These are phyloP conservation scores for Diaprepes abbreviatus DNA, from an alignment of 2,888 invertebrate genomes.

Conservation along the genomic window DNA sequence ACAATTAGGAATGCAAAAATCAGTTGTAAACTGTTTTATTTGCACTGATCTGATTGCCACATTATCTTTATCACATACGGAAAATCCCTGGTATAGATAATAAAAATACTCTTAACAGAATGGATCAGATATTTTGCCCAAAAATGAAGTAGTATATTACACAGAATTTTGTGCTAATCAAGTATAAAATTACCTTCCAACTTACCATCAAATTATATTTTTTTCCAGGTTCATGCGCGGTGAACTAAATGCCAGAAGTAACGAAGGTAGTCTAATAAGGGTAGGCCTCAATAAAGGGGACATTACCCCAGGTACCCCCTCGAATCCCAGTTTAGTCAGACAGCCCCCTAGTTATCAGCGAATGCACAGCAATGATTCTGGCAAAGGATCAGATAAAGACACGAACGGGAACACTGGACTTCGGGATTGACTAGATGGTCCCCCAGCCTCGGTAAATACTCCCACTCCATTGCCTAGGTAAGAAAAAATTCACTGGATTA, in stretches of 20 bases:
- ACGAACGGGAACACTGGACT: slow-evolving; percentile 69
- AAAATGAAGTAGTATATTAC: no score
- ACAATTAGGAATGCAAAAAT: no score
- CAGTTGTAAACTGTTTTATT: no score
- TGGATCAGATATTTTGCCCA: no score
- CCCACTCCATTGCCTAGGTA: slow-evolving; percentile 65
- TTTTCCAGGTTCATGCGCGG: slow-evolving; percentile 90
- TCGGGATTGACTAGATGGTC: slow-evolving; percentile 84
- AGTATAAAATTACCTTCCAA: background rate
- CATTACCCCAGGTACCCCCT: slow-evolving; percentile 80
- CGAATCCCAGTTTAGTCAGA: slow-evolving; percentile 76
- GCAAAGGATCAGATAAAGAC: slow-evolving; percentile 80
- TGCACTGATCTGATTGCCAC: no score
- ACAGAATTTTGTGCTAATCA: no score
- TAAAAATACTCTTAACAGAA: no score
- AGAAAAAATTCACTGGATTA: slow-evolving; percentile 18
- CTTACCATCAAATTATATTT: slow-evolving; percentile 12
- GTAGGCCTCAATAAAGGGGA: slow-evolving; percentile 72
- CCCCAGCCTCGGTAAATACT: slow-evolving; percentile 71
- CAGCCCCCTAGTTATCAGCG: slow-evolving; percentile 85
- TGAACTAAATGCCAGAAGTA: slow-evolving; percentile 76
- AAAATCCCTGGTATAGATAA: no score
- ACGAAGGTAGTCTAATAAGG: slow-evolving; percentile 60
- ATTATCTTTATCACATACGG: no score
- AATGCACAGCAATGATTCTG: slow-evolving; percentile 89